These are phyloP conservation scores for Platynereis dumerilii DNA, from an alignment of 2,888 invertebrate species.

Conservation along the genomic window DNA sequence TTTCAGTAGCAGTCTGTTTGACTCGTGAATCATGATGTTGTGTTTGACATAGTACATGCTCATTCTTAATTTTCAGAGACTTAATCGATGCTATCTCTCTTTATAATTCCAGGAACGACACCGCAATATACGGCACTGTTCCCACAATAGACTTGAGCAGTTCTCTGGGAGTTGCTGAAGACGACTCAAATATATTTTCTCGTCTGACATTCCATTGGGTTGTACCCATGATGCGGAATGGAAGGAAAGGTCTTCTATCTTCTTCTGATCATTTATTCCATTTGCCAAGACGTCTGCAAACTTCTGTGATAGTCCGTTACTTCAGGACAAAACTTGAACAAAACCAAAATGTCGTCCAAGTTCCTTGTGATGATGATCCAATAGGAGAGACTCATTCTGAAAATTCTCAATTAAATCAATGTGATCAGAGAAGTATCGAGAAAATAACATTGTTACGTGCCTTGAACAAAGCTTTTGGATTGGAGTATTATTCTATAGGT, in stretches of 20 bases:
- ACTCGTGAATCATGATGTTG: too few species aligned
- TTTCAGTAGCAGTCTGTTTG: too few species aligned
- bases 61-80: too few species aligned
- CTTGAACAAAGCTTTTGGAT: constrained; percentile 55
- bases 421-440: not conserved
- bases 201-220: constrained; percentile 88
- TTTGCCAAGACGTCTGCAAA: constrained; percentile 52
- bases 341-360: not conserved
- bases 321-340: constrained; percentile 40
- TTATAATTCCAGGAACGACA: too few species aligned
- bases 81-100: too few species aligned
- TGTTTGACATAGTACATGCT: too few species aligned
- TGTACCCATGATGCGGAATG: constrained; percentile 73
- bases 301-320: constrained; percentile 42
- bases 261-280: constrained; percentile 59
- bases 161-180: constrained; percentile 67
- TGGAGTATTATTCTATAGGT: constrained; percentile 57
- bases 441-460: constrained; percentile 43
- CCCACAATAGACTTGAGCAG: not conserved
- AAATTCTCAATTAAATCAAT: not conserved
- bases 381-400: not conserved
- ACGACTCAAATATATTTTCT: constrained; percentile 74
- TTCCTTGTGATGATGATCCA: not conserved
- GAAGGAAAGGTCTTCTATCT: constrained; percentile 67
- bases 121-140: too few species aligned